These are phyloP conservation scores for Sebastes taczanowskii DNA, from an alignment of 2,797 vertebrate species.

Conservation along the genomic window DNA sequence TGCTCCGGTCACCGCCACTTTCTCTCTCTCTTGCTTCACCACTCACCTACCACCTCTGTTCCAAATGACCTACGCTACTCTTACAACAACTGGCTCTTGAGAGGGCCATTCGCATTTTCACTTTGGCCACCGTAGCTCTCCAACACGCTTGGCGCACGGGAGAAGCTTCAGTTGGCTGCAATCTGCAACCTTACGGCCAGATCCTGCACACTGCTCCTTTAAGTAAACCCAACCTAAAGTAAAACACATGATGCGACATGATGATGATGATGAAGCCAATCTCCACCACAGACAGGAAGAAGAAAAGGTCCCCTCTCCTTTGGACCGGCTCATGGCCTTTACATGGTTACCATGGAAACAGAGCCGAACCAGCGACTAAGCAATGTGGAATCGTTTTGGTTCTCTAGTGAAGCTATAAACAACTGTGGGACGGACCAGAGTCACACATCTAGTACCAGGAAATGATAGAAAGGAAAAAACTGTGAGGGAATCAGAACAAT, in stretches of 20 bases:
- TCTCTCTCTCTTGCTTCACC: no score
- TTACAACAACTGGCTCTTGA: no score
- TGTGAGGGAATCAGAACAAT: not conserved
- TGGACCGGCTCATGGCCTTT: not conserved
- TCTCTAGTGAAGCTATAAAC: not conserved
- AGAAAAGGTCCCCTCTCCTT: not conserved
- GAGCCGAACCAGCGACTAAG: not conserved
- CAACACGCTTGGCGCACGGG: no score
- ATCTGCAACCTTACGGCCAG: no score
- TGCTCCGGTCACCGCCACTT: no score
- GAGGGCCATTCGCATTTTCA: no score
- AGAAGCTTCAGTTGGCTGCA: no score
- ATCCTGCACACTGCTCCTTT: no score
- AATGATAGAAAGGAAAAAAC: not conserved
- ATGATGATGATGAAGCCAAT: not conserved
- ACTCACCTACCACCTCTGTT: no score
- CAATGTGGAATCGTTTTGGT: not conserved
- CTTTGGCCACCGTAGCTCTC: no score
- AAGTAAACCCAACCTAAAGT: not conserved
- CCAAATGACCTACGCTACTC: no score
- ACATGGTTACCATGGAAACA: slow-evolving; percentile 29
- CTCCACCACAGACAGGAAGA: not conserved
- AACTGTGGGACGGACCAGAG: not conserved
- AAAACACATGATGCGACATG: not conserved
- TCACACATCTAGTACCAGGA: not conserved